Evolutionary conservation across 2,797 vertebrate genomes (phyloP), one percentile per base, ranked within the genome.

Genomic region (Agapornis canus): DNA sequence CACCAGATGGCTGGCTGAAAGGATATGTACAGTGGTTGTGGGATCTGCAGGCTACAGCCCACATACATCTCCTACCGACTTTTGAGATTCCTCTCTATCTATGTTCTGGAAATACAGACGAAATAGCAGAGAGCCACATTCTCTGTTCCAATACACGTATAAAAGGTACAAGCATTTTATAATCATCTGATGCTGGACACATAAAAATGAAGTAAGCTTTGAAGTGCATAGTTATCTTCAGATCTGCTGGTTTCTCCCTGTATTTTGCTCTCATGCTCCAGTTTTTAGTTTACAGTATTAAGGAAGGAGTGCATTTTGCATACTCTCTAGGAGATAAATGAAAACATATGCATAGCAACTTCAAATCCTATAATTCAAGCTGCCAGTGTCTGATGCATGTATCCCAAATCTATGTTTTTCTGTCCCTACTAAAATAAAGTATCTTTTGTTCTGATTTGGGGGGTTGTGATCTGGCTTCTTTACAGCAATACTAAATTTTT

Each of bases 11-110:
- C 56, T 79, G 86, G 27, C 73, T 87, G 73, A 54, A 80, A 80
- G 79, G 39, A n/a, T 59, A 26, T 40, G 42, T 69, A 25, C 61
- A 54, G 65, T 25, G 54, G 49, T 25, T 93, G 57, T 79, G 85
- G 57, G 85, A 85, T 64, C 48, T 68, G 60, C 71, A 79, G 78
- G 13, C 79, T 89, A 89, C 87, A 96, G 82, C 87, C 79, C 79
- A 45, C 64, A 16, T 86, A 42, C 17, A 9, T 68, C 91, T 94
- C 75, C 86, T 90, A 72, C 52, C 45, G 77, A 22, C 71, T 51
- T 77, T 8, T 11, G 11, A 63, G 81, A 87, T 87, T 85, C 49
- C 42, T 89, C 11, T 25, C 40, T 66, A 2, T 76, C 35, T 17
- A 7, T 88, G 47, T 42, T 86, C 59, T 60, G 70, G 66, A 87